Percentiles rank a stretch among this genome's conserved stretches.
Evolutionary conservation across 2,797 vertebrate genomes (phyloP).

Genomic region (Heteromormyrus szaboi): DNA sequence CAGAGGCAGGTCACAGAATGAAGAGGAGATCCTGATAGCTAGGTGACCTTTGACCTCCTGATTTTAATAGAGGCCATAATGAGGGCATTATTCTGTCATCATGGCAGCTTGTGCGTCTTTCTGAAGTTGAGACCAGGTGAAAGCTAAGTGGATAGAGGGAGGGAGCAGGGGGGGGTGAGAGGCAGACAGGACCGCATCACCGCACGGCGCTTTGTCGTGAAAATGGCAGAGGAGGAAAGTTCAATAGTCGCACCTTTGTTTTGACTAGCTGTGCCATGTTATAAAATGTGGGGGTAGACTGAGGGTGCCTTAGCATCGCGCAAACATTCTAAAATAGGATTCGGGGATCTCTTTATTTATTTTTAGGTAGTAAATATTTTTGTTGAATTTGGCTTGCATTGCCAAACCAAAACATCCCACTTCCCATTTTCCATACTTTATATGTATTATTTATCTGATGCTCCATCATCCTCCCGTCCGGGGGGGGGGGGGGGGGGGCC

Average conservation of each 20-base stretch:
- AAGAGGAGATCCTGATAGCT: constrained; percentile 50
- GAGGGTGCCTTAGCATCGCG: background rate
- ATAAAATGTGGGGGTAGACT: background rate
- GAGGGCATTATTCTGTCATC: constrained; percentile 60
- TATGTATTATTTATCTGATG: background rate
- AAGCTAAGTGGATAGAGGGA: constrained; percentile 44
- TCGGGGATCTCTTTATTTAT: background rate
- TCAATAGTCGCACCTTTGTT: background rate
- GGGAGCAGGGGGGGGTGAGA: background rate
- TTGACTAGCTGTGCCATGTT: background rate
- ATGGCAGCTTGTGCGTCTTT: constrained; percentile 34
- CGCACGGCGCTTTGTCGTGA: background rate
- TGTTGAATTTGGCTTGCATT: background rate
- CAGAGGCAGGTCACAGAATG: constrained; percentile 47
- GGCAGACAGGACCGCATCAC: background rate
- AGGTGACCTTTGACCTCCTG: constrained; percentile 36
- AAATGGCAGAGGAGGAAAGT: background rate
- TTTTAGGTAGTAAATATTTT: background rate
- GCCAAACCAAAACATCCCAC: background rate
- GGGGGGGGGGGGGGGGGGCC: too few species aligned
- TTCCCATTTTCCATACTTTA: background rate
- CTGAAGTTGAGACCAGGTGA: constrained; percentile 41
- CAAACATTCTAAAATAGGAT: background rate
- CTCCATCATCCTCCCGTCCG: background rate
- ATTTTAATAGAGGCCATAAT: constrained; percentile 54